phyloP scores from a whole-genome alignment of 1,140 invertebrate genomes.

The Reticulitermes speratus region DNA sequence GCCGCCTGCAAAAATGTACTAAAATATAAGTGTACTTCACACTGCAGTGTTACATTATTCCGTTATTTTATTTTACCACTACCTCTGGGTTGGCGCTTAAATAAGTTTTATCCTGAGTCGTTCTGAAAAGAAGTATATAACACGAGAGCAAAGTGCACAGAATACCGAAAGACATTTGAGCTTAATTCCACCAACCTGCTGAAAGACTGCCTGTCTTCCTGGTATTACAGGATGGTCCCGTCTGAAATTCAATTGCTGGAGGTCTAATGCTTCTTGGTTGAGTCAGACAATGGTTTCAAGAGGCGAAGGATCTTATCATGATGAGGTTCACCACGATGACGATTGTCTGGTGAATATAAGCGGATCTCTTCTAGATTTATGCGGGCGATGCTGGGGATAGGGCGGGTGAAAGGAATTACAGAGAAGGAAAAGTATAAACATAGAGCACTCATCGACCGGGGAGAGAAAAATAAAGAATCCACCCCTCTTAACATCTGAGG shows the following conservation, averaged over 20 bases:
- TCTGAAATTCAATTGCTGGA: not conserved
- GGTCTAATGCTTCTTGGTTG: not conserved
- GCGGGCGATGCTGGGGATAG: not conserved
- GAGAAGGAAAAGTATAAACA: not conserved
- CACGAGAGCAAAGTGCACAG: not conserved
- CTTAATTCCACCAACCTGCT: not conserved
- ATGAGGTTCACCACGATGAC: not conserved
- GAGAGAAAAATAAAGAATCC: constrained; percentile 6
- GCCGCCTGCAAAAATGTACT: no score
- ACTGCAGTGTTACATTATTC: no score
- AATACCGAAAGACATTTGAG: not conserved
- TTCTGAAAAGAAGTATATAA: not conserved
- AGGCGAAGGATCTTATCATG: not conserved
- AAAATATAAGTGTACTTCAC: no score
- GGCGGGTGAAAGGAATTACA: not conserved
- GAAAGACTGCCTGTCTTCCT: not conserved
- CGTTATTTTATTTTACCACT: no score
- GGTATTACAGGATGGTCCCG: not conserved
- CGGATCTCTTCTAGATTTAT: not conserved
- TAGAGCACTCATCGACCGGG: not conserved
- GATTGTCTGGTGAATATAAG: not conserved
- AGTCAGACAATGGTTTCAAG: not conserved
- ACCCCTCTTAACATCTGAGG: not conserved
- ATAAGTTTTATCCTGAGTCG: no score
- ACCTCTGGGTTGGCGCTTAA: no score